Conservation (phyloP, 2,797 vertebrate species). For the Podarcis siculus region DNA sequence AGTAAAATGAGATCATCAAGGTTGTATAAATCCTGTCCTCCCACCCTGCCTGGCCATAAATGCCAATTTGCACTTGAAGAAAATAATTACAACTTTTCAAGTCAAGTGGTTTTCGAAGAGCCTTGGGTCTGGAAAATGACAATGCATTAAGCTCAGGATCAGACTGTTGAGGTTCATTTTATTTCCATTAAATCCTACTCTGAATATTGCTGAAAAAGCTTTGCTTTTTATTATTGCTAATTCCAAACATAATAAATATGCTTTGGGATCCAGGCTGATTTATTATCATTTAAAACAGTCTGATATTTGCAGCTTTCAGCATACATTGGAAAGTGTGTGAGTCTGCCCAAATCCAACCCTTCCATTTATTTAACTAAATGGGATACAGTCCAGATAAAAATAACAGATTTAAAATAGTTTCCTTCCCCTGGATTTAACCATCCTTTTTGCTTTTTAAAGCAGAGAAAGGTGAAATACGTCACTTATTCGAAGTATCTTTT, state of each 20-base stretch:
- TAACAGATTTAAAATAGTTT: conserved; percentile 35
- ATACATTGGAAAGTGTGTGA: conserved; percentile 30
- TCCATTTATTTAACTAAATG: conserved; percentile 51
- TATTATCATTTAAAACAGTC: conserved; percentile 77
- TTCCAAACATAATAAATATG: conserved; percentile 80
- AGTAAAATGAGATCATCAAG: conserved; percentile 57
- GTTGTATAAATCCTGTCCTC: conserved; percentile 5
- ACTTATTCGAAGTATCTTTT: conserved; percentile 7
- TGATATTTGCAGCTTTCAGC: conserved; percentile 71
- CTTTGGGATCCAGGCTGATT: conserved; percentile 71
- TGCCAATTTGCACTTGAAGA: conserved; percentile 59
- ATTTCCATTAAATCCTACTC: conserved; percentile 67
- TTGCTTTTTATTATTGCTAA: conserved; percentile 77
- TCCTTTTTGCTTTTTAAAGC: conserved; percentile 33
- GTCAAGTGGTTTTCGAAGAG: conserved; percentile 44
- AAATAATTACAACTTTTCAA: conserved; percentile 60
- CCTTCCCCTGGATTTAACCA: conserved; percentile 30
- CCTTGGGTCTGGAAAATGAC: conserved; percentile 62
- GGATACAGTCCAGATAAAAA: conserved; percentile 36
- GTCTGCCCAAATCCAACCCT: conserved; percentile 52
- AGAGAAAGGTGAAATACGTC: conserved; percentile 20
- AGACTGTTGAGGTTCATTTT: conserved; percentile 66
- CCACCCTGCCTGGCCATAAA: conserved; percentile 53
- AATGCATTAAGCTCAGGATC: conserved; percentile 55
- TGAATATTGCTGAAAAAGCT: conserved; percentile 64